Evolutionary conservation across 1,140 invertebrate genomes (phyloP), one percentile per base, ranked within the genome.

Genomic region (Forficula auricularia): DNA sequence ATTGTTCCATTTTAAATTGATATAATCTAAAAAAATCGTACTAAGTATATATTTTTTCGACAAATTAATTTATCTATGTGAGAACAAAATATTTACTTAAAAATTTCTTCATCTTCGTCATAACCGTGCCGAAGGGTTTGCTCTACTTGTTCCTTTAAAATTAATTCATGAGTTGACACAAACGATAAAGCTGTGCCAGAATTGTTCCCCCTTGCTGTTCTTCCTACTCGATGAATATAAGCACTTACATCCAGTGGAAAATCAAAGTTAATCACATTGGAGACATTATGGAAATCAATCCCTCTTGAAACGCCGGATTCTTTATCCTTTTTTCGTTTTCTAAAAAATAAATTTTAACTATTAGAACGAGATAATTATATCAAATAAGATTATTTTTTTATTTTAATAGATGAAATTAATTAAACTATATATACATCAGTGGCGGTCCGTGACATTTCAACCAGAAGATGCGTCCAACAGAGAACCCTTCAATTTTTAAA

Each of bases 201-300:
- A 61, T 92, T 91, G 47, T 81, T 86, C 12, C 89, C 94, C 48
- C 94, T 68, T 0, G 94, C 94, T 3, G 94, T 97, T 50, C 88
- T 71, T 2, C 92, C 94, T 9, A 89, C 90, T 55, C 94, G 67
- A 61, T 98, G 94, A 48, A 98, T 78, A 54, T 98, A 98, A 0
- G 88, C 79, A 47, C 76, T 79, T 0, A 86, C 71, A 57, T 84
- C 79, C 1, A 71, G 56, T 0, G 95, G 94, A 63, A 97, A 97
- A 61, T 98, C 95, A 65, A 98, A 98, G 63, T 98, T 98, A 30
- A 98, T 83, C 1, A 98, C 87, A 66, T 97, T 97, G 1, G 90
- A 79, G 0, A 98, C 91, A 62, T 80, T 86, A 54, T 97, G 89
- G 60, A 98, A 98, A 64, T 98, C 95, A 47, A 98, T 95, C 16